Conservation (phyloP, 2,797 vertebrate species). For the Gymnodraco acuticeps region DNA sequence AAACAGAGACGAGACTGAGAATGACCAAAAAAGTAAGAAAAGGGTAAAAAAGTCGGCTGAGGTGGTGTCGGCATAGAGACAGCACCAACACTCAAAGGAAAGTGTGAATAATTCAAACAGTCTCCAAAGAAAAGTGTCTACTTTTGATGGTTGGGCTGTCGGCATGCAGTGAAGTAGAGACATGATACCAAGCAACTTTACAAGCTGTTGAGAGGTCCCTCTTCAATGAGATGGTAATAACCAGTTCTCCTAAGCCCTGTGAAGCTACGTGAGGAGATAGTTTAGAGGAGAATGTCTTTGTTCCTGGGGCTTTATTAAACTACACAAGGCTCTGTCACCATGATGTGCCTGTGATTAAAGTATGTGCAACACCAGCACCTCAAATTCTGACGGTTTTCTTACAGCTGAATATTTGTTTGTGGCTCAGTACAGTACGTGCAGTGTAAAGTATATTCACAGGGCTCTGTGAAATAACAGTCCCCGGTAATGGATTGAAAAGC, state of each 20-base stretch:
- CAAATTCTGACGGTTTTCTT: constrained; percentile 57
- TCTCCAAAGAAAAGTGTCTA: constrained; percentile 57
- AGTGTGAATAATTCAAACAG: constrained; percentile 75
- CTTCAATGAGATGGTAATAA: constrained; percentile 76
- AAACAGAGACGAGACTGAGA: constrained; percentile 28
- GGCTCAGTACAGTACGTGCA: constrained; percentile 23
- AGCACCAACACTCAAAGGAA: constrained; percentile 54
- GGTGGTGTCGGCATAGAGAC: constrained; percentile 62
- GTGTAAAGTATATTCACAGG: constrained; percentile 32
- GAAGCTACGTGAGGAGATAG: constrained; percentile 36
- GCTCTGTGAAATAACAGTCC: constrained; percentile 22
- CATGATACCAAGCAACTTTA: constrained; percentile 64
- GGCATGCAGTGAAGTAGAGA: constrained; percentile 59
- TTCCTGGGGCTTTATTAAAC: constrained; percentile 70
- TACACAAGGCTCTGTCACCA: constrained; percentile 62
- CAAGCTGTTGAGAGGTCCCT: constrained; percentile 62
- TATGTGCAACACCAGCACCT: constrained; percentile 44
- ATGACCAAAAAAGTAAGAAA: constrained; percentile 14
- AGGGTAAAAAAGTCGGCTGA: constrained; percentile 17
- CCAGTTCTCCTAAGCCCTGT: constrained; percentile 53
- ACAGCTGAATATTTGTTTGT: constrained; percentile 59
- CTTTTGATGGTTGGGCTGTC: constrained; percentile 63
- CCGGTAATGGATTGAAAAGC: constrained; percentile 37
- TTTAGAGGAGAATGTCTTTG: constrained; percentile 59
- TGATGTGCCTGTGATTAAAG: constrained; percentile 73